Conservation (phyloP, 2,113 vertebrate genomes). For the Protobothrops flavoviridis region DNA sequence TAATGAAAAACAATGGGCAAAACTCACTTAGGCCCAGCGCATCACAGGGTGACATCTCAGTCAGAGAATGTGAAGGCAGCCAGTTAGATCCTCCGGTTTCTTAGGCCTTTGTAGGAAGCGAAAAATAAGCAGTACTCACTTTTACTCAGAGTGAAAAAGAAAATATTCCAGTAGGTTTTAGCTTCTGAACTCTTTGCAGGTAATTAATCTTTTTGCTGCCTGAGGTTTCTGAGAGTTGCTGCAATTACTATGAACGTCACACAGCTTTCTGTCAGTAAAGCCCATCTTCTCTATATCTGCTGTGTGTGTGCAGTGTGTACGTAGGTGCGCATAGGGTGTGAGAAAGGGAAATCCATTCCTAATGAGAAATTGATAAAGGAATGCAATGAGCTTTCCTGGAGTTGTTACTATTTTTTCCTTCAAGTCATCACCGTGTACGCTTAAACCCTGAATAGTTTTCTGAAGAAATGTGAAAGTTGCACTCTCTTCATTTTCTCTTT, state of each 20-base stretch:
- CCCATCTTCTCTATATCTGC: neutral
- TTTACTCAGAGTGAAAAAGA: slow-evolving; percentile 12
- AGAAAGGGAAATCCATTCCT: neutral
- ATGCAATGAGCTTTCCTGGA: slow-evolving; percentile 13
- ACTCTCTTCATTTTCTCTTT: neutral
- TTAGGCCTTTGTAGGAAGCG: slow-evolving; percentile 2
- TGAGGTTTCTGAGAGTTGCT: neutral
- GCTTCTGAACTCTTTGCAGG: slow-evolving; percentile 48
- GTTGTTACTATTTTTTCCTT: slow-evolving; percentile 35
- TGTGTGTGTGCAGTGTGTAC: neutral
- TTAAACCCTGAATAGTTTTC: neutral
- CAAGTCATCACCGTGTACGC: neutral
- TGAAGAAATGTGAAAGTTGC: neutral
- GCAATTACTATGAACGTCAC: slow-evolving; percentile 34
- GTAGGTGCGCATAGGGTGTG: neutral
- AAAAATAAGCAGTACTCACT: neutral
- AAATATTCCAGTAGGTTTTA: slow-evolving; percentile 28
- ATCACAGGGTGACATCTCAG: slow-evolving; percentile 8
- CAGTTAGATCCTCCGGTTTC: slow-evolving; percentile 35
- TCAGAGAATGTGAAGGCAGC: slow-evolving; percentile 3
- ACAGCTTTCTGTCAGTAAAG: slow-evolving; percentile 37
- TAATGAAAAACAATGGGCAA: neutral
- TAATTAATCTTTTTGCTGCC: slow-evolving; percentile 48
- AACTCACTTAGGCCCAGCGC: neutral
- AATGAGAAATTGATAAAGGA: slow-evolving; percentile 24